These are phyloP conservation scores for Sarcophaga peregrina DNA, from an alignment of 1,140 invertebrate genomes.

Conservation along the genomic window DNA sequence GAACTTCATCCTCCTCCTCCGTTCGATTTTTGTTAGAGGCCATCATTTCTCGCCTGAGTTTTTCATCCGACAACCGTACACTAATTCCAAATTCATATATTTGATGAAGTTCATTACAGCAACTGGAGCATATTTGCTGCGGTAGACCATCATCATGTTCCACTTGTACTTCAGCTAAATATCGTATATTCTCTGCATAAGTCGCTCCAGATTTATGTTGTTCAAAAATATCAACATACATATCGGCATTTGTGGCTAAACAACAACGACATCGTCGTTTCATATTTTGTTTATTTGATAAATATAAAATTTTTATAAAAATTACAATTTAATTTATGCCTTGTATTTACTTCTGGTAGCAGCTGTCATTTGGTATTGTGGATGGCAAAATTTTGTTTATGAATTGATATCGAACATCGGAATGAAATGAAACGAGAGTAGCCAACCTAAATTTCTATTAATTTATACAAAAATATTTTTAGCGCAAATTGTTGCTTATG, in stretches of 20 bases:
- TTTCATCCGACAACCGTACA: constrained; percentile 22
- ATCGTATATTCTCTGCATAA: background rate
- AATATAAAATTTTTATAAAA: too few relatives aligned
- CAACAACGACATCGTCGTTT: constrained; percentile 18
- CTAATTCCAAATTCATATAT: constrained; percentile 38
- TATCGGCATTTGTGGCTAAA: background rate
- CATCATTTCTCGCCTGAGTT: constrained; percentile 5
- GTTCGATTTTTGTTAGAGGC: background rate
- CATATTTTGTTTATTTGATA: background rate
- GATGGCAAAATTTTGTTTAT: too few relatives aligned
- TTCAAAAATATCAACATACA: background rate
- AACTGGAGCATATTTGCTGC: constrained; percentile 33
- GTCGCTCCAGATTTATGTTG: background rate
- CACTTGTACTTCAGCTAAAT: constrained; percentile 16
- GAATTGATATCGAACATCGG: too few relatives aligned
- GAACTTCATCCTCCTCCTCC: background rate
- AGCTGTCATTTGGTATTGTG: too few relatives aligned
- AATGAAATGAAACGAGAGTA: too few relatives aligned
- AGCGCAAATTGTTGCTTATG: too few relatives aligned
- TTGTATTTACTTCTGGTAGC: too few relatives aligned
- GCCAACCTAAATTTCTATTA: too few relatives aligned
- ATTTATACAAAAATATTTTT: too few relatives aligned
- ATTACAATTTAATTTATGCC: too few relatives aligned
- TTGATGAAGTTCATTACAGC: constrained; percentile 32
- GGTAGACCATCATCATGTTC: constrained; percentile 36